Base-by-base conservation (phyloP, 2,797 vertebrate genomes). In the Chromobotia macracanthus region DNA sequence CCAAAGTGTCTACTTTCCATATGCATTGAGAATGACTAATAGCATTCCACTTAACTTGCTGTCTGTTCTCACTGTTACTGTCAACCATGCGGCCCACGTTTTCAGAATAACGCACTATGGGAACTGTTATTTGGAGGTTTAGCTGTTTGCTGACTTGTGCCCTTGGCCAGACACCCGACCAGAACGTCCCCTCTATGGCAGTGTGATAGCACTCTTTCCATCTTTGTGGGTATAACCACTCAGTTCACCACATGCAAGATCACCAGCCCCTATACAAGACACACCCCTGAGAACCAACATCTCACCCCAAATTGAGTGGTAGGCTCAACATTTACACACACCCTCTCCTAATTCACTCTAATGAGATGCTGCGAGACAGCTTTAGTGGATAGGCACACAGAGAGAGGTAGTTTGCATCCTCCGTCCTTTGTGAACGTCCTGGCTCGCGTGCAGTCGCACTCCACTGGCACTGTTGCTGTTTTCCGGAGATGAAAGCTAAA, bases 261-360 rank as follows among this genome's bases (percentile, higher is more conserved):
- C 87, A 86, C 88, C 82, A 48, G 87, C 84, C 80, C 77, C 80
- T 82, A 86, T 87, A 86, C 87, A 89, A 88, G 87, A 91, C 88
- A 83, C 90, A 75, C 90, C 86, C 89, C 77, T 87, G 81, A 82
- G 86, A 90, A 87, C 81, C 68, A 79, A 87, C 87, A 79, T 88
- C 82, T 87, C 86, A 71, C 88, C 88, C 89, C 73, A 90, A 91
- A 91, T 90, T 90, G 88, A 92, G 89, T 46, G 76, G 89, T 90
- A 89, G 90, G 84, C 87, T 89, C 86, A 88, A 86, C 88, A 86
- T 91, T 90, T 86, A 90, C 86, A 85, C 87, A 87, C 89, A 87
- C 70, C 83, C 84, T 86, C 87, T 87, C 89, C 79, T 92, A 92
- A 90, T 88, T 93, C 91, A 93, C 87, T 67, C 80, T 93, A 93